phyloP scores from a whole-genome alignment of 2,113 vertebrate species.

The Rhea americana region DNA sequence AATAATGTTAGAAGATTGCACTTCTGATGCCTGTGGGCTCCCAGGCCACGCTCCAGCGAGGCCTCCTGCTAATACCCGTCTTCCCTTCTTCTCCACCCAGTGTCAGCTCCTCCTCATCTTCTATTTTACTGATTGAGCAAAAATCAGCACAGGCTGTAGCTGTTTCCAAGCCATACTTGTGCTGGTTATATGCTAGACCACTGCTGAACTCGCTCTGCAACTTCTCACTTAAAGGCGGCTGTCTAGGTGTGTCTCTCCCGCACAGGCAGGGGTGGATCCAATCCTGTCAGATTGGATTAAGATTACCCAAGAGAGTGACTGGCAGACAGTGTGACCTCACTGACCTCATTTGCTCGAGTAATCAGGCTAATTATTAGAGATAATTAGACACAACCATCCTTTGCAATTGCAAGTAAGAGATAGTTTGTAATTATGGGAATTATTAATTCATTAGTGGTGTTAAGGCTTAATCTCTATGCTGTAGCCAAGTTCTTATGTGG shows the following conservation, averaged over 20 bases:
- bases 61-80: not conserved
- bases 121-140: not conserved
- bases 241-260: not conserved
- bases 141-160: accelerated
- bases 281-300: not conserved
- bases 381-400: not conserved
- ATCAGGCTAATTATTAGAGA: not conserved
- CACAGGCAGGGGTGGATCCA: not conserved
- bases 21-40: not conserved
- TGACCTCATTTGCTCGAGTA: not conserved
- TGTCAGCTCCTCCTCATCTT: not conserved
- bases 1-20: not conserved
- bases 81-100: not conserved
- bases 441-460: not conserved
- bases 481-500: not conserved
- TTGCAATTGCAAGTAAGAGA: not conserved
- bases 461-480: not conserved
- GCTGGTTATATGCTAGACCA: not conserved
- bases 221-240: not conserved
- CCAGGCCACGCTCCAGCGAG: not conserved
- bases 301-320: not conserved
- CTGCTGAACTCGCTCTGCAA: not conserved
- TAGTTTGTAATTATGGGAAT: not conserved
- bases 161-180: not conserved
- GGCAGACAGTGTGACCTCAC: not conserved